Percentiles rank a stretch among this genome's conserved stretches.
Evolutionary conservation across 2,113 vertebrate species (phyloP).

Genomic region (Mustela nigripes): DNA sequence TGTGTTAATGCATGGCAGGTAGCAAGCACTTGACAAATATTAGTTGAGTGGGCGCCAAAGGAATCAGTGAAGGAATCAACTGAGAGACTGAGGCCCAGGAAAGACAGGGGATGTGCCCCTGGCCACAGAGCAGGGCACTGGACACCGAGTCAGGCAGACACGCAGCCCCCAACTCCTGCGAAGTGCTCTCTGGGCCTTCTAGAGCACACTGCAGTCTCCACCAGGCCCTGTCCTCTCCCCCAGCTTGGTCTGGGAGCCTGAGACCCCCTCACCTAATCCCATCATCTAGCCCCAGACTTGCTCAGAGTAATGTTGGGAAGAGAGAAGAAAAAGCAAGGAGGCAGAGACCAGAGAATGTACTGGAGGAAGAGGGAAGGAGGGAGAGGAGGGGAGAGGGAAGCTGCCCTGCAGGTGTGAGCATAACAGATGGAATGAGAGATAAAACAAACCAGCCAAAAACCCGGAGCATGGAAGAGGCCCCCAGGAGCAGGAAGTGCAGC

Average conservation of each 20-base stretch:
- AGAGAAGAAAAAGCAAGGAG: not conserved
- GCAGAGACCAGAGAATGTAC: not conserved
- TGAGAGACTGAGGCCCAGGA: not conserved
- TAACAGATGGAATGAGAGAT: not conserved
- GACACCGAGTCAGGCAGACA: not conserved
- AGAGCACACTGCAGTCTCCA: not conserved
- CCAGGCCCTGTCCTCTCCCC: not conserved
- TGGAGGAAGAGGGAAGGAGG: not conserved
- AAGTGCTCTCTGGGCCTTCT: not conserved
- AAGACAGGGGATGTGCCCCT: rapidly evolving
- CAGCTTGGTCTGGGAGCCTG: not conserved
- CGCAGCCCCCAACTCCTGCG: not conserved
- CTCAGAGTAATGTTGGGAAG: not conserved
- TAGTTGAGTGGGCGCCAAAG: not conserved
- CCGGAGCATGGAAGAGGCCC: not conserved
- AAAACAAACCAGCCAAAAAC: not conserved
- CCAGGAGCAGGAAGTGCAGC: not conserved
- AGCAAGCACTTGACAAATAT: not conserved
- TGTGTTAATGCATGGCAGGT: not conserved
- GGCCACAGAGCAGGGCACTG: not conserved
- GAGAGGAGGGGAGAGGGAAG: not conserved
- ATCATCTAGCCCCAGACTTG: not conserved
- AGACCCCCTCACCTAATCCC: not conserved
- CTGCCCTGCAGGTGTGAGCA: not conserved
- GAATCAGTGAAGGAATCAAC: not conserved